Evolutionary conservation across 2,797 vertebrate species (phyloP).

Genomic region (Clarias laeviceps): DNA sequence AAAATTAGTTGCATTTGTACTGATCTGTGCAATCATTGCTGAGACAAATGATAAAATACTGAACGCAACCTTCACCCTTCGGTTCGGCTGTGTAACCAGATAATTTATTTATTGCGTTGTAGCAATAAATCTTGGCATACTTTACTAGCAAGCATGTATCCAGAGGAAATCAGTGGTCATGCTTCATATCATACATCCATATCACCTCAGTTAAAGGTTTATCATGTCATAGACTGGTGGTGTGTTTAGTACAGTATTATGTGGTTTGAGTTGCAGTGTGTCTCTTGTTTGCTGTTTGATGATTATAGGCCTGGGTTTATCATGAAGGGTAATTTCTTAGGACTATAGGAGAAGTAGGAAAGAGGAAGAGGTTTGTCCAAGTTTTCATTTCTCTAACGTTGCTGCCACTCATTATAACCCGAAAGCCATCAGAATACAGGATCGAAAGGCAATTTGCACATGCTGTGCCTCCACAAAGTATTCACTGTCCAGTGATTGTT

Average conservation of each 20-base stretch:
- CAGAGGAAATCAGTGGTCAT: neutral
- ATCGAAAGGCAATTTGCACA: neutral
- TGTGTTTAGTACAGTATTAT: neutral
- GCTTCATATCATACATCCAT: neutral
- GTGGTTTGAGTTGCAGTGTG: too few species aligned
- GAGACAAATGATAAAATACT: neutral
- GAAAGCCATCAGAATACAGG: neutral
- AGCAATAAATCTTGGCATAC: neutral
- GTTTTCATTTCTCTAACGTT: neutral
- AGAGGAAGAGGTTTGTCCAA: neutral
- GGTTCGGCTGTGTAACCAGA: neutral
- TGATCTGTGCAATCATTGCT: neutral
- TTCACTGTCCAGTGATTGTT: neutral
- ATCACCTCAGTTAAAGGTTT: neutral
- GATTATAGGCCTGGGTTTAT: too few species aligned
- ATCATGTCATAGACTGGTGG: too few species aligned
- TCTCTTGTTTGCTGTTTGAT: neutral
- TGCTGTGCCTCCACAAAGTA: neutral
- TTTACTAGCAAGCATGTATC: neutral
- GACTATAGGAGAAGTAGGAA: neutral
- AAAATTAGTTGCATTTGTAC: neutral
- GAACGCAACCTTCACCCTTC: conserved; percentile 4
- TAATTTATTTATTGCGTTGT: conserved; percentile 1
- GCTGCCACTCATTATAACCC: neutral
- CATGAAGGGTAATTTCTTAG: neutral